A percentile compares a stretch with the other conserved stretches of the same genome.
These are phyloP conservation scores for Telmatherina bonti DNA, from an alignment of 2,797 vertebrate genomes.

Conservation along the genomic window DNA sequence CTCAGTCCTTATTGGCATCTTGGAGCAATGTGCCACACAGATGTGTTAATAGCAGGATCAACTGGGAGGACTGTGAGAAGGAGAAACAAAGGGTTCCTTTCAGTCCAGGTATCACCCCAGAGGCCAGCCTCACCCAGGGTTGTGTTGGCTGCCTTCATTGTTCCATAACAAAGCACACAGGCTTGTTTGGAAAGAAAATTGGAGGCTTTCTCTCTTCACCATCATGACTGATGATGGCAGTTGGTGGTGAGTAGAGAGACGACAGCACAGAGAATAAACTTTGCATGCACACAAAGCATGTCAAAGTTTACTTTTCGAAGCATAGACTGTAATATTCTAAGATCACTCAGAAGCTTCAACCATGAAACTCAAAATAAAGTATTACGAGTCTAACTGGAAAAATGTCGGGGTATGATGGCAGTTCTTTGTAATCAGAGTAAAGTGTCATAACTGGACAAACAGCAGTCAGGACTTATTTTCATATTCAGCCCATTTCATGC, in stretches of 20 bases:
- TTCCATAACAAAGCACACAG: slow-evolving; percentile 73
- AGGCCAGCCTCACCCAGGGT: slow-evolving; percentile 38
- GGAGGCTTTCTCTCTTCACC: slow-evolving; percentile 34
- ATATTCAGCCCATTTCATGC: slow-evolving; percentile 29
- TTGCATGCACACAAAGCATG: slow-evolving; percentile 10
- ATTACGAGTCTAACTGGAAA: slow-evolving; percentile 37
- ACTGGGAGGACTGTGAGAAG: slow-evolving; percentile 44
- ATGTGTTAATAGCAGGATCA: slow-evolving; percentile 59
- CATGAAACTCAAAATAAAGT: slow-evolving; percentile 16
- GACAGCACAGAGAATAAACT: slow-evolving; percentile 13
- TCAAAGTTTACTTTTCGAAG: slow-evolving; percentile 25
- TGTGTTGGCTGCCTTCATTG: slow-evolving; percentile 77
- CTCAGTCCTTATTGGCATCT: slow-evolving; percentile 26
- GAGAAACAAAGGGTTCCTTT: slow-evolving; percentile 74
- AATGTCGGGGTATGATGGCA: slow-evolving; percentile 43
- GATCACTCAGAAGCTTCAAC: slow-evolving; percentile 20
- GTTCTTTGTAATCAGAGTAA: slow-evolving; percentile 14
- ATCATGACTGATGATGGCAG: slow-evolving; percentile 21
- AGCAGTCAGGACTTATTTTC: slow-evolving; percentile 20
- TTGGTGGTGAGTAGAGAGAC: slow-evolving; percentile 11
- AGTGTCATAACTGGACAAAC: slow-evolving; percentile 33
- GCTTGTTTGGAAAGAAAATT: slow-evolving; percentile 66
- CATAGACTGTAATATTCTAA: slow-evolving; percentile 26
- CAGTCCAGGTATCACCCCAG: slow-evolving; percentile 45
- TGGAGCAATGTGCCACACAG: slow-evolving; percentile 72